These are phyloP conservation scores for Colistium nudipinnis DNA, from an alignment of 2,113 vertebrate genomes.

Conservation along the genomic window DNA sequence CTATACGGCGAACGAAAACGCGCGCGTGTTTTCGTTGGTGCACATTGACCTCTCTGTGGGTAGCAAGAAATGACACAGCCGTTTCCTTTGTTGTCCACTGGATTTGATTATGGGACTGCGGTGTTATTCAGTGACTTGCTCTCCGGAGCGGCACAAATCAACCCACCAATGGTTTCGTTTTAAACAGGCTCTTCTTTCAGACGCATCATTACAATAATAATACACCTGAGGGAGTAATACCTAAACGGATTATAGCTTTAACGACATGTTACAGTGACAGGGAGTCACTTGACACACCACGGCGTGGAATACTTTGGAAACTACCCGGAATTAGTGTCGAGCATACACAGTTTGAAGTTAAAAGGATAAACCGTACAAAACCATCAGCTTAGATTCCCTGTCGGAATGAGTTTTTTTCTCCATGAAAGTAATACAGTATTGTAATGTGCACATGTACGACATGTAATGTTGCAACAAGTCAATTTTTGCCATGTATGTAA, in stretches of 20 bases:
- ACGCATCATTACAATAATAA: constrained; percentile 11
- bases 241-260: constrained; percentile 19
- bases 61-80: too few relatives aligned
- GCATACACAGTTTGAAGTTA: constrained; percentile 5
- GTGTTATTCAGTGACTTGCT: neutral
- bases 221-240: neutral
- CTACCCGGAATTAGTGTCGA: constrained; percentile 11
- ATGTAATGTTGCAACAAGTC: neutral
- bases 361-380: constrained; percentile 22
- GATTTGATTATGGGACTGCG: too few relatives aligned
- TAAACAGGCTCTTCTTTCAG: constrained; percentile 2
- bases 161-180: constrained; percentile 2
- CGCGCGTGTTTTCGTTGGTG: too few relatives aligned
- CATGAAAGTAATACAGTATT: constrained; percentile 26
- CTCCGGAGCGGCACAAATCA: neutral
- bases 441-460: constrained; percentile 11
- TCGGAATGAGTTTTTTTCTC: constrained; percentile 35
- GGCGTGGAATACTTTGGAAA: constrained; percentile 18
- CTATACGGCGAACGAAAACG: too few relatives aligned
- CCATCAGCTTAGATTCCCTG: constrained; percentile 8
- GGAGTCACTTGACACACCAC: constrained; percentile 35
- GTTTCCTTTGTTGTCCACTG: too few relatives aligned
- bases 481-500: constrained; percentile 34
- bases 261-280: neutral
- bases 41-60: too few relatives aligned